Evolutionary conservation across 1,140 invertebrate genomes (phyloP).

Genomic region (Potamilus streckersoni): DNA sequence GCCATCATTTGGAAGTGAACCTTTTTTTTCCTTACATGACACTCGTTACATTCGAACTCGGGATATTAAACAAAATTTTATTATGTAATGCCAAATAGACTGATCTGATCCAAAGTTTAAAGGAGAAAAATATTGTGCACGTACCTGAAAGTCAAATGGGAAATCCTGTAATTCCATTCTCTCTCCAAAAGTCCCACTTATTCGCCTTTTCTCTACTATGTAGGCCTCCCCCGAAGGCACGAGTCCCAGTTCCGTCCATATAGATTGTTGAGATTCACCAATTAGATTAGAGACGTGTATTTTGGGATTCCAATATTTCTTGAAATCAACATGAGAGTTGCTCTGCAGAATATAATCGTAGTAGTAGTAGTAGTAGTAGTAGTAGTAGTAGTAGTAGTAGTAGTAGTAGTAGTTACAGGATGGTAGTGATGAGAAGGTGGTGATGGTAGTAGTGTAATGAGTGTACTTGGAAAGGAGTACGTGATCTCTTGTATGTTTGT

Average conservation of each 20-base stretch:
- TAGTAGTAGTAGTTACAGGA: neutral
- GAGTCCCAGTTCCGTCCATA: conserved; percentile 33
- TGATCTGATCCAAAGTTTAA: neutral
- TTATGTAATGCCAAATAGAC: neutral
- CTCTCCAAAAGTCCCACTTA: conserved; percentile 57
- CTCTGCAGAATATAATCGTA: neutral
- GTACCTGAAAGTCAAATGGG: conserved; percentile 60
- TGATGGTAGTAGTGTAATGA: neutral
- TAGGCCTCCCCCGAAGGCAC: conserved; percentile 41
- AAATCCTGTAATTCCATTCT: conserved; percentile 61
- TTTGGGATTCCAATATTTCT: conserved; percentile 51
- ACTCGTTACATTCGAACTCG: neutral
- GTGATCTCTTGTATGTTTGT: neutral
- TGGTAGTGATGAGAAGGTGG: neutral
- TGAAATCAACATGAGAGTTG: conserved; percentile 25
- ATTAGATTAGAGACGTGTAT: conserved; percentile 49
- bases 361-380: neutral
- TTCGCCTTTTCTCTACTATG: conserved; percentile 51
- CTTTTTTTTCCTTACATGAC: neutral
- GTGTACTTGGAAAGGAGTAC: neutral
- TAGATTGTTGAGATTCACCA: conserved; percentile 28
- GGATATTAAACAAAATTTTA: neutral
- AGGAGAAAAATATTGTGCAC: too few species aligned
- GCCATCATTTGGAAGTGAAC: neutral
- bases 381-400: neutral